These are phyloP conservation scores for Ectropis crepuscularia DNA, from an alignment of 2,888 invertebrate genomes.

Conservation along the genomic window DNA sequence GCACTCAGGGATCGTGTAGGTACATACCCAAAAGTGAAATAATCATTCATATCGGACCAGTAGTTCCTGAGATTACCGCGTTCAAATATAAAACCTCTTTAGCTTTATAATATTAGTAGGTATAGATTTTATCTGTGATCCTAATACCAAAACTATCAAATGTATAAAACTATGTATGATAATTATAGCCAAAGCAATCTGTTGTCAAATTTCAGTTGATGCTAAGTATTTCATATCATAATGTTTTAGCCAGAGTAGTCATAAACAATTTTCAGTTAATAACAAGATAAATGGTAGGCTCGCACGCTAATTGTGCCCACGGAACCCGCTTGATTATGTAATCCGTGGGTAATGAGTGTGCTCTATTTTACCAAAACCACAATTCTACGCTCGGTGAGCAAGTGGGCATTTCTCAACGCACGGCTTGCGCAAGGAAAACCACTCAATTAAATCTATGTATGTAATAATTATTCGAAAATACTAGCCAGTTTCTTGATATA, in stretches of 20 bases:
- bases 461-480: constrained; percentile 20
- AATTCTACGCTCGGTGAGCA: constrained; percentile 37
- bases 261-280: constrained; percentile 9
- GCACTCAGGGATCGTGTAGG: too few species aligned
- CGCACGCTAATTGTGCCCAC: constrained; percentile 20
- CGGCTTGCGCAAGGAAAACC: constrained; percentile 40
- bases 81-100: too few species aligned
- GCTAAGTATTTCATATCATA: not conserved
- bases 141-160: too few species aligned
- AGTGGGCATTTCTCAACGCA: constrained; percentile 40
- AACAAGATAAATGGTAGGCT: constrained; percentile 12
- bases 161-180: too few species aligned
- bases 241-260: constrained; percentile 11
- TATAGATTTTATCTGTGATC: too few species aligned
- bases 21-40: too few species aligned
- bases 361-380: constrained; percentile 41
- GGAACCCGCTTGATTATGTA: constrained; percentile 27
- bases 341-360: constrained; percentile 28
- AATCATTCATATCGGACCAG: too few species aligned
- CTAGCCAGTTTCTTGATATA: constrained; percentile 20
- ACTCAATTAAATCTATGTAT: constrained; percentile 37
- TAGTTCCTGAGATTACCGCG: too few species aligned
- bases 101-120: too few species aligned
- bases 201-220: too few species aligned
- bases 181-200: too few species aligned